Evolutionary conservation across 2,113 vertebrate genomes (phyloP), one percentile per base, ranked within the genome.

Genomic region (Platysternon megacephalum): DNA sequence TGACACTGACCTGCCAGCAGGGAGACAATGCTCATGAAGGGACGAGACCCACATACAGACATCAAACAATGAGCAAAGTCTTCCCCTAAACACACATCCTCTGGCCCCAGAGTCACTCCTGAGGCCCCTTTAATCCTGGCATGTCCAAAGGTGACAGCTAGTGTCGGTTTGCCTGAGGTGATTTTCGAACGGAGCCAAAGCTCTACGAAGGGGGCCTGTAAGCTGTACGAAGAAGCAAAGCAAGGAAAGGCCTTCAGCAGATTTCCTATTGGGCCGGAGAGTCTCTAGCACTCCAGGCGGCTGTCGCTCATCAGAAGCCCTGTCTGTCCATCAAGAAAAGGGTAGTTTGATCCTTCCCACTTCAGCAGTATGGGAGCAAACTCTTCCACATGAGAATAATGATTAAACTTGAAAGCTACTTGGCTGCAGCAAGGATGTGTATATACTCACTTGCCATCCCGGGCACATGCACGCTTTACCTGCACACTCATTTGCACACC

Each of bases 241-340:
- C 35, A 82, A 94, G 49, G 42, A 53, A 21, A 85, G 26, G 58
- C 21, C 85, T 82, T 91, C 76, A 90, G 72, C 85, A 86, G 89
- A 24, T 96, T 97, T 96, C 22, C 42, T 91, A 14, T 44, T 82
- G 85, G 85, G 83, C 94, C 95, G 92, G 87, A 92, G 93, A 80
- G 2, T 4, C 48, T 91, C 11, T 56, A 78, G 22, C 2, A 3
- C 39, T 85, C 11, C 58, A 84, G 3, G 46, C 46, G 89, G 79
- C 52, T 85, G 8, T 51, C 1, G 2, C 61, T 92, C 72, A 44
- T 83, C 84, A 65, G 48, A 48, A 95, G 52, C 72, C 39, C 88
- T 4, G 0, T 87, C 51, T 3, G 12, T 91, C 55, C 72, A 52
- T 84, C 72, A 44, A 52, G 44, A 65, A 0, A 32, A 72, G 83